Base-by-base conservation (phyloP, 2,888 invertebrate species). In the Trichogramma evanescens region DNA sequence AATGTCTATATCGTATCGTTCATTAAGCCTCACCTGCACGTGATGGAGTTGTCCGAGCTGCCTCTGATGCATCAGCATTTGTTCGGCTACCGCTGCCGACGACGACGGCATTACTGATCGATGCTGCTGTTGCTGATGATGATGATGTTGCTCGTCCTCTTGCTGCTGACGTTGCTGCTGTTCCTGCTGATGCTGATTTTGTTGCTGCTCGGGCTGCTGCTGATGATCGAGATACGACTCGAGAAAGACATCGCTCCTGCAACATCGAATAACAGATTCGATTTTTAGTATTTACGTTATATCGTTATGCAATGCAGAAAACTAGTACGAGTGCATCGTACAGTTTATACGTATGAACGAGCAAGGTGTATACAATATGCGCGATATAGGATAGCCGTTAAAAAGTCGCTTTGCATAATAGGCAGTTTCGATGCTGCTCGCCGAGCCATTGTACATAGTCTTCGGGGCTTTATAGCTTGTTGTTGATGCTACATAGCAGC, bases 201-300 rank as follows among this genome's bases (percentile, higher is more conserved):
- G 6, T n/a, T 45, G 51, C 41, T 51, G 50, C 10, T 38, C 13
- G 8, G 44, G 50, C 40, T 48, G 54, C 50, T 48, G 43, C 9
- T 53, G 49, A 13, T 50, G 72, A 64, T 87, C 87, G 66, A 88
- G 81, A 74, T 88, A 88, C 45, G 88, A 87, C 75, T 89, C 89
- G 72, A 89, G 82, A 77, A 89, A 89, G 66, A 85, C 84, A 74
- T 87, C 87, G 80, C 86, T 88, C 81, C 89, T 89, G 84, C 0
- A 86, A 4, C 50, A 50, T 43, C 45, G 10, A 26, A 38, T 8
- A 44, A n/a, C n/a, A 7, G 48, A 5, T 4, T 5, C 38, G n/a
- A 52, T 45, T 52, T 58, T 58, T 42, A 48, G 51, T 57, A 26
- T 26, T 26, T 26, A 26, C 2, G 26, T 26, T 26, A 2, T 3